Conservation (phyloP, 2,113 vertebrate genomes). For the Takifugu bimaculatus region DNA sequence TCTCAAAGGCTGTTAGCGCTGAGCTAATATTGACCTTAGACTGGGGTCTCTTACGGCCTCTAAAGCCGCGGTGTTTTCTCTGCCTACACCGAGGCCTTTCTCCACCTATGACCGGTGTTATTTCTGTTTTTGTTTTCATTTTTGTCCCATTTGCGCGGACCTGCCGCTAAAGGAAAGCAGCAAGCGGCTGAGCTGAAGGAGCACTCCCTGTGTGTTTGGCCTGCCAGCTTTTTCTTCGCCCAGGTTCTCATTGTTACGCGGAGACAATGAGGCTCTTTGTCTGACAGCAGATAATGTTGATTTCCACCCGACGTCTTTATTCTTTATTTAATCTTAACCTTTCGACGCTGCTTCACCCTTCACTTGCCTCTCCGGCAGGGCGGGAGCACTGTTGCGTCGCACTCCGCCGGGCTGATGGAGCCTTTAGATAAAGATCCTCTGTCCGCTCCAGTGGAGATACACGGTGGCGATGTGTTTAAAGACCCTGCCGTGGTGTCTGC, state of each 20-base stretch:
- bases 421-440: slow-evolving; percentile 40
- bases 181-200: slow-evolving; percentile 34
- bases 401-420: slow-evolving; percentile 36
- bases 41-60: slow-evolving; percentile 30
- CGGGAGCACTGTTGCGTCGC: slow-evolving; percentile 24
- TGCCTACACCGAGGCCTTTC: slow-evolving; percentile 20
- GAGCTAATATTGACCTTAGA: slow-evolving; percentile 64
- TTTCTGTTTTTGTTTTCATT: slow-evolving; percentile 53
- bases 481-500: slow-evolving; percentile 34
- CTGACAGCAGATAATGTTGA: slow-evolving; percentile 40
- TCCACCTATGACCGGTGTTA: slow-evolving; percentile 24
- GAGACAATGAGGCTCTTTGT: slow-evolving; percentile 60
- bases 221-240: slow-evolving; percentile 56
- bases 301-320: slow-evolving; percentile 28
- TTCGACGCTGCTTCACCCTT: slow-evolving; percentile 10
- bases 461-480: slow-evolving; percentile 44
- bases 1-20: slow-evolving; percentile 42
- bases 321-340: slow-evolving; percentile 22
- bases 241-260: slow-evolving; percentile 47
- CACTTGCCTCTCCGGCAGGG: slow-evolving; percentile 1
- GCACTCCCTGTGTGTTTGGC: slow-evolving; percentile 43
- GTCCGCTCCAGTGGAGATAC: slow-evolving; percentile 34
- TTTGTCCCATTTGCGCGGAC: slow-evolving; percentile 30
- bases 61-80: slow-evolving; percentile 36
- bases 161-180: slow-evolving; percentile 46